These are phyloP conservation scores for Aleiodes testaceus DNA, from an alignment of 2,888 invertebrate genomes.

Conservation along the genomic window DNA sequence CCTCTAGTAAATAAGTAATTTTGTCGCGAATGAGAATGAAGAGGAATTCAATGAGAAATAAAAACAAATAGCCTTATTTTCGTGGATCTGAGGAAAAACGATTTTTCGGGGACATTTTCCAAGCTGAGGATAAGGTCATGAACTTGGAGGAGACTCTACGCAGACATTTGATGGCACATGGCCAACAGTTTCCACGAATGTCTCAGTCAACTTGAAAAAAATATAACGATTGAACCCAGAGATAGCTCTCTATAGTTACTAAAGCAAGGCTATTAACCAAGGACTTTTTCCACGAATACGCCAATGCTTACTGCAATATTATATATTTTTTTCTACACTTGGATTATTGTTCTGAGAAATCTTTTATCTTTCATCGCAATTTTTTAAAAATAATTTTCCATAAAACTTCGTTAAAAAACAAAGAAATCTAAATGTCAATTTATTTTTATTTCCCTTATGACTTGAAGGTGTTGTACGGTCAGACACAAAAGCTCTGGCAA, in stretches of 20 bases:
- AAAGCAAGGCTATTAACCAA: too few species aligned
- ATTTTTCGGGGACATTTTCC: background rate
- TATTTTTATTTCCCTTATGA: background rate
- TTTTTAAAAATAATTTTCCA: background rate
- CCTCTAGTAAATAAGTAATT: background rate
- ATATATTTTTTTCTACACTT: background rate
- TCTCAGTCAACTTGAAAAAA: too few species aligned
- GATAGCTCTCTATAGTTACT: too few species aligned
- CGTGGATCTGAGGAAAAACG: background rate
- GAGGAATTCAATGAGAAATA: slow-evolving; percentile 1
- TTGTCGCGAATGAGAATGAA: background rate
- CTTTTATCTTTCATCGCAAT: too few species aligned
- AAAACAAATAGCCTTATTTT: too few species aligned
- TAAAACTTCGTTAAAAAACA: background rate
- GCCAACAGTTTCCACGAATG: slow-evolving; percentile 4
- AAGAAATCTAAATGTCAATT: background rate
- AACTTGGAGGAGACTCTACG: slow-evolving; percentile 23
- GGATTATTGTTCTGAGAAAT: slow-evolving; percentile 6
- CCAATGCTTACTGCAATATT: background rate
- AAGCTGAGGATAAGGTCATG: background rate
- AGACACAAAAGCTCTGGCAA: slow-evolving; percentile 18
- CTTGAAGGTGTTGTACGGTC: background rate
- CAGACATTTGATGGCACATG: slow-evolving; percentile 2
- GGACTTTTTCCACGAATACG: slow-evolving; percentile 12
- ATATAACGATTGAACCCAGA: too few species aligned